Evolutionary conservation across 2,888 invertebrate genomes (phyloP), one percentile per base, ranked within the genome.

Genomic region (Girardia tigrina): DNA sequence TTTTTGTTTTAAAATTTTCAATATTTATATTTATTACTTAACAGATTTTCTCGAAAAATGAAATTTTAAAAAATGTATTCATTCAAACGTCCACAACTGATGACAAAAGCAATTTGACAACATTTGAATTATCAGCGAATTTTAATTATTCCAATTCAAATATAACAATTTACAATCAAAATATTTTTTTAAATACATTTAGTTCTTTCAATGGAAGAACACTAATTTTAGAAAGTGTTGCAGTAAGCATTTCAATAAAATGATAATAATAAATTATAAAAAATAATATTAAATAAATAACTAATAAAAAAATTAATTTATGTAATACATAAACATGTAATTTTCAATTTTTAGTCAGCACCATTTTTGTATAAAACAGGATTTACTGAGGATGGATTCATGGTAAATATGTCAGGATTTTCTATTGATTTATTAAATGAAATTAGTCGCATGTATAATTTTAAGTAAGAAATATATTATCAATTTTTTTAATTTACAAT

Each of bases 131-230:
- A 56, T 12, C 56, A 56, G 56, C 8, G 4, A 56, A 56, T 20
- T 56, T 20, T 56, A n/a, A 16, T 8, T 20, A 16, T 56, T 56
- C n/a, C n/a, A 56, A 4, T 12, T 56, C 56, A 12, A 56, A 4
- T 16, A 20, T 56, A n/a, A 23, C n/a, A 56, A 20, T 56, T 20
- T 4, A 56, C n/a, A 20, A 8, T 56, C 20, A 56, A 12, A 56
- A 12, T 12, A 4, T 56, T 20, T 56, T 56, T n/a, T 56, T 56
- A 56, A 56, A 56, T 56, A 56, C 56, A 20, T n/a, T 56, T 56
- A 56, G 2, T n/a, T 56, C 56, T 56, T 56, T 56, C n/a, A 56
- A 16, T n/a, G n/a, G n/a, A 56, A 56, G 56, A 56, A 56, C 56
- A 12, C n/a, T 56, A n/a, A 56, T 56, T n/a, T 6, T 56, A 56